These are phyloP conservation scores for Atta cephalotes DNA, from an alignment of 1,140 invertebrate genomes.

Conservation along the genomic window DNA sequence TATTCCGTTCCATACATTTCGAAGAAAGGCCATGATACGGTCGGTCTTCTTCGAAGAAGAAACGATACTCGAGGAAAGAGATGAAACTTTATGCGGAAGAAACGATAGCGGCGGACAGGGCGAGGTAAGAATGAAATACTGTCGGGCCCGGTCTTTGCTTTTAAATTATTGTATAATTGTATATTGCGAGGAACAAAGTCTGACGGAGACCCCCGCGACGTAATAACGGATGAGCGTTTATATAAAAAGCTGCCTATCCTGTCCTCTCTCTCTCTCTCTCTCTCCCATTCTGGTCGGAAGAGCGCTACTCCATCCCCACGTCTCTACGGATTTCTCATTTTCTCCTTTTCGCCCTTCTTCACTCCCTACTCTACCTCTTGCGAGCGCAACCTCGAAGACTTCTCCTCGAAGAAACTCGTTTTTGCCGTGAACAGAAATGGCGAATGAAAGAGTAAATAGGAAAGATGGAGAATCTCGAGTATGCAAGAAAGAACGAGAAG, in stretches of 20 bases:
- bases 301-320: slow-evolving; percentile 35
- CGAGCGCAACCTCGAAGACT: background rate
- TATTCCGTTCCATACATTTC: background rate
- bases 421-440: slow-evolving; percentile 76
- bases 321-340: slow-evolving; percentile 68
- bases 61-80: slow-evolving; percentile 56
- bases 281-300: slow-evolving; percentile 14
- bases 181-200: slow-evolving; percentile 81
- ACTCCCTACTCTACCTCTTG: slow-evolving; percentile 40
- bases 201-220: slow-evolving; percentile 74
- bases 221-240: slow-evolving; percentile 81
- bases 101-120: slow-evolving; percentile 28
- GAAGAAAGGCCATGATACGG: background rate
- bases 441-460: slow-evolving; percentile 80
- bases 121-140: slow-evolving; percentile 75
- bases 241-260: slow-evolving; percentile 75
- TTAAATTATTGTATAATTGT: slow-evolving; percentile 84
- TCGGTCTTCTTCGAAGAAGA: slow-evolving; percentile 33
- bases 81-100: slow-evolving; percentile 41
- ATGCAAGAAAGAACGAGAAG: slow-evolving; percentile 19
- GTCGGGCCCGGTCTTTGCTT: slow-evolving; percentile 73
- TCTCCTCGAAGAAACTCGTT: slow-evolving; percentile 58
- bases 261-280: background rate
- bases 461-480: slow-evolving; percentile 69
- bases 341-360: slow-evolving; percentile 67